Percentiles rank a stretch among this genome's conserved stretches.
Conservation (phyloP, 1,140 invertebrate species). For the Grapholita molesta region DNA sequence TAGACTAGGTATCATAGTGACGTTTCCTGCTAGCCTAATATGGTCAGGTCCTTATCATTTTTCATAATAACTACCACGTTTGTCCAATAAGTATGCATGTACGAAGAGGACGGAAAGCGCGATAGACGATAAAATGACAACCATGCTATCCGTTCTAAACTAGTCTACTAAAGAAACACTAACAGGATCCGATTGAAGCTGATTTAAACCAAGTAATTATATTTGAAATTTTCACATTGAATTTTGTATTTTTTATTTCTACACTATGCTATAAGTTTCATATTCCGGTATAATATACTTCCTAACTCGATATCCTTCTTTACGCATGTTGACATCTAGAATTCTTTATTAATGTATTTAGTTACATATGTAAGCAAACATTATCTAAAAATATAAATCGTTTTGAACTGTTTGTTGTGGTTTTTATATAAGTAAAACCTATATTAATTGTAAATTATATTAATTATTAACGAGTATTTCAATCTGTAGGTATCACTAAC, state of each 20-base stretch:
- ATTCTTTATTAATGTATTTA: background rate
- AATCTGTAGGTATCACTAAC: background rate
- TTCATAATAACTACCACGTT: too few species aligned
- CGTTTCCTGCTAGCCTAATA: too few species aligned
- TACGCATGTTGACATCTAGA: background rate
- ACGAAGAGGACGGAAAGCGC: too few species aligned
- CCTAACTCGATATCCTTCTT: background rate
- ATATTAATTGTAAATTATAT: background rate
- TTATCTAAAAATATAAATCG: conserved; percentile 9
- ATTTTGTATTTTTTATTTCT: background rate
- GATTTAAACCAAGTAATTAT: background rate
- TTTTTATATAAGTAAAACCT: background rate
- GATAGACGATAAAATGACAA: too few species aligned
- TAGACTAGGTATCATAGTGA: background rate
- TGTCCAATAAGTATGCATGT: too few species aligned
- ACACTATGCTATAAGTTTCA: background rate
- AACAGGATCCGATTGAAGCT: background rate
- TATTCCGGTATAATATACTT: background rate
- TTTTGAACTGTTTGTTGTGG: conserved; percentile 1
- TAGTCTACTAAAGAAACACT: background rate
- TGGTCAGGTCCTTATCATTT: too few species aligned
- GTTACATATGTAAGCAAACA: background rate
- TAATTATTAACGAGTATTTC: background rate
- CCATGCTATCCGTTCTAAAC: too few species aligned
- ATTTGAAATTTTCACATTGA: background rate